A percentile compares a stretch with the other conserved stretches of the same genome.
Evolutionary conservation across 2,797 vertebrate species (phyloP).

Genomic region (Echeneis naucrates): DNA sequence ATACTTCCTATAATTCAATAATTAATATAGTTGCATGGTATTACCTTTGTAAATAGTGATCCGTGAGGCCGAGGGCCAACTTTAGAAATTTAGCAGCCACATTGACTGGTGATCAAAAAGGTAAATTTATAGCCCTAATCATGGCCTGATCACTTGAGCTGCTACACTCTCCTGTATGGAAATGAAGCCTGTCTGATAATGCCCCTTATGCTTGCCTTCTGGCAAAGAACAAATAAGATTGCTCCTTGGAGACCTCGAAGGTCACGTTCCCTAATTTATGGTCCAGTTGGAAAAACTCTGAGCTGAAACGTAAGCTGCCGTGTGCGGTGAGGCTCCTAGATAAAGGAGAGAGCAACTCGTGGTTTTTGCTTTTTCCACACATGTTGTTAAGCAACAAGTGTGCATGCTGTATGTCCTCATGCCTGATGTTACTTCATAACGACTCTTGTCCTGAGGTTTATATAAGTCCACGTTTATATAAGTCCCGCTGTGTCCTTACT

Average conservation of each 20-base stretch:
- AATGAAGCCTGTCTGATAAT: not conserved
- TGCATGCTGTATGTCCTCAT: not conserved
- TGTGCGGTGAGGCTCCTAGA: not conserved
- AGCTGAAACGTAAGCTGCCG: not conserved
- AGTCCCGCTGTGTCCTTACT: no score
- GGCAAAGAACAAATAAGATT: not conserved
- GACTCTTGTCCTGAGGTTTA: constrained; percentile 27
- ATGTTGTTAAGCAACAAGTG: not conserved
- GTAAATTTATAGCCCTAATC: no score
- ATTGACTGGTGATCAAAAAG: no score
- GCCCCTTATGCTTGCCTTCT: not conserved
- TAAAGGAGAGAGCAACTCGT: not conserved
- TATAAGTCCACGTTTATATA: no score
- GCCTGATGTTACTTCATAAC: constrained; percentile 1
- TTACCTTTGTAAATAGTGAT: no score
- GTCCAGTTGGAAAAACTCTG: not conserved
- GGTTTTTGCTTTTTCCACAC: no score
- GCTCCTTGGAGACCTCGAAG: not conserved
- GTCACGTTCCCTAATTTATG: not conserved
- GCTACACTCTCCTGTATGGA: not conserved
- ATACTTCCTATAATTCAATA: not conserved
- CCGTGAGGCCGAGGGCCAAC: no score
- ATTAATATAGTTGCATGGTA: no score
- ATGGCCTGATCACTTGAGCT: not conserved
- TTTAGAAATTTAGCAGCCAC: no score